Conservation (phyloP, 2,797 vertebrate genomes). For the Cercopithecus mitis region DNA sequence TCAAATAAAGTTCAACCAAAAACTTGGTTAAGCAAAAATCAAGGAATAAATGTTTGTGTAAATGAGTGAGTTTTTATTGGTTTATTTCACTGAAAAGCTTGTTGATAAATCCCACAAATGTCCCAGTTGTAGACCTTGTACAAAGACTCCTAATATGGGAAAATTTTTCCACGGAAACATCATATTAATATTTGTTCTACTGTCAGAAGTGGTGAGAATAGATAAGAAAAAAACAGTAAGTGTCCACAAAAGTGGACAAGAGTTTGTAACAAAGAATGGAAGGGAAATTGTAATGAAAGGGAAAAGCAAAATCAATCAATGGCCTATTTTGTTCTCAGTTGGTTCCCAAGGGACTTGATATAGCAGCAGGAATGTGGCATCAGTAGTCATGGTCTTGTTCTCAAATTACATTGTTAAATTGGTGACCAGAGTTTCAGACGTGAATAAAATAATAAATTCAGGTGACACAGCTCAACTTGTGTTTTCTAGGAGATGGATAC, state of each 20-base stretch:
- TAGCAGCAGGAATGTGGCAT: neutral
- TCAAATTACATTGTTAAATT: neutral
- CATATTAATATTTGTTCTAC: neutral
- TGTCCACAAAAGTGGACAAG: neutral
- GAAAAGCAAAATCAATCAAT: neutral
- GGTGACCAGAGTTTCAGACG: neutral
- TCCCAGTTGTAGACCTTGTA: neutral
- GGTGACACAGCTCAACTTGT: neutral
- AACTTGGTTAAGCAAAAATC: neutral
- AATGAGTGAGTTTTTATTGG: neutral
- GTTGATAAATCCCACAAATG: neutral
- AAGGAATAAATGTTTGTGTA: neutral
- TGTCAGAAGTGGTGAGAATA: neutral
- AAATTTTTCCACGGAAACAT: neutral
- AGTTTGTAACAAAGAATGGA: neutral
- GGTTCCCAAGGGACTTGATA: neutral
- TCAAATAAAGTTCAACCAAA: neutral
- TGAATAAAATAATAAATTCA: neutral
- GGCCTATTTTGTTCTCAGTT: neutral
- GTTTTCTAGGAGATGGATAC: neutral
- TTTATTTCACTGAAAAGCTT: neutral
- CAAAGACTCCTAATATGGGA: neutral
- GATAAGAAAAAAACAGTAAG: neutral
- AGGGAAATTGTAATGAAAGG: neutral
- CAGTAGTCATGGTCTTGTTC: neutral